A percentile compares a stretch with the other conserved stretches of the same genome.
phyloP scores from a whole-genome alignment of 35 echinoderm and acorn worm genomes.

The Ophiothrix spiculata region DNA sequence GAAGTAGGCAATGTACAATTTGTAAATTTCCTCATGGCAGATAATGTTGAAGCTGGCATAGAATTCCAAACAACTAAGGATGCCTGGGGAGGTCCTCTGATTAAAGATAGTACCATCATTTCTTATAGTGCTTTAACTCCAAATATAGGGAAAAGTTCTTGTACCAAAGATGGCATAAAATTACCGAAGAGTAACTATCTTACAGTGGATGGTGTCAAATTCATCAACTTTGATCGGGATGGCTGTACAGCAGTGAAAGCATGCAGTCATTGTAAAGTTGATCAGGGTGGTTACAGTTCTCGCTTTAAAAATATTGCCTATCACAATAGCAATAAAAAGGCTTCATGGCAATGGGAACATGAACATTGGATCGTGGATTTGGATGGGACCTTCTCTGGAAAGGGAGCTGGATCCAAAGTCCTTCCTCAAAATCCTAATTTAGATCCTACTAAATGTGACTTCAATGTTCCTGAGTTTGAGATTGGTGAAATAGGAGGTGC shows the following conservation, averaged over 20 bases:
- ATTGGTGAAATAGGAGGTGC: slow-evolving; percentile 46
- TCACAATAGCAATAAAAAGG: slow-evolving; percentile 76
- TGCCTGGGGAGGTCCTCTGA: slow-evolving; percentile 52
- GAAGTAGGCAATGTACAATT: slow-evolving; percentile 79
- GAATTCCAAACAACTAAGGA: slow-evolving; percentile 62
- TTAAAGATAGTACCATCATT: slow-evolving; percentile 76
- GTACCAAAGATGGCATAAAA: slow-evolving; percentile 68
- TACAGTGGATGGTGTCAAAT: slow-evolving; percentile 86
- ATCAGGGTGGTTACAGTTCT: slow-evolving; percentile 77
- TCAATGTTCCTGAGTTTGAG: background rate
- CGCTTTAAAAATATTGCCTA: slow-evolving; percentile 74
- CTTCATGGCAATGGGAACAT: slow-evolving; percentile 84
- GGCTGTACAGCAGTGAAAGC: slow-evolving; percentile 62
- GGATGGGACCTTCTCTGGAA: slow-evolving; percentile 79
- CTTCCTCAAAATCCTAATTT: slow-evolving; percentile 53
- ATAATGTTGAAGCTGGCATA: slow-evolving; percentile 65
- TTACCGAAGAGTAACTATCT: slow-evolving; percentile 66
- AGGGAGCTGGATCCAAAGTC: slow-evolving; percentile 46
- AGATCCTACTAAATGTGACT: slow-evolving; percentile 49
- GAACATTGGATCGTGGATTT: slow-evolving; percentile 79
- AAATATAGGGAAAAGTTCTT: background rate
- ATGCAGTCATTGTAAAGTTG: slow-evolving; percentile 81
- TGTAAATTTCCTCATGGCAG: slow-evolving; percentile 85
- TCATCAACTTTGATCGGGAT: slow-evolving; percentile 89
- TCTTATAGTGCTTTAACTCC: slow-evolving; percentile 60